These are phyloP conservation scores for Myrmecophaga tridactyla DNA, from an alignment of 2,113 vertebrate species.

Conservation along the genomic window DNA sequence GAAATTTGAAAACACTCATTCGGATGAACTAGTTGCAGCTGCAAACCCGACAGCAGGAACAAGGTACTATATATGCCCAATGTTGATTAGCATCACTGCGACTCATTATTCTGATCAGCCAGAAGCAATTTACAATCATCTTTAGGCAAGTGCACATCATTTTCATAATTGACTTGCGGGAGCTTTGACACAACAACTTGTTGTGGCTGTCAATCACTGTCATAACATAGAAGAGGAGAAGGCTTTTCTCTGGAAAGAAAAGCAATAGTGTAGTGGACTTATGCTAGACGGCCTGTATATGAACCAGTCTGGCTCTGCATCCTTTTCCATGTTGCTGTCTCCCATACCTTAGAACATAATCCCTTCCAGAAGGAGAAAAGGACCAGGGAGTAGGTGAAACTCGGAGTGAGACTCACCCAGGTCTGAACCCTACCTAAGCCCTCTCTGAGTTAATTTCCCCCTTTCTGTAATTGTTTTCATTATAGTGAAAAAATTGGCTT, in stretches of 20 bases:
- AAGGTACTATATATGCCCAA: slow-evolving; percentile 65
- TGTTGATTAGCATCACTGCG: slow-evolving; percentile 72
- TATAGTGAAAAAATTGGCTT: background rate
- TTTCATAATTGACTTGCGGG: slow-evolving; percentile 73
- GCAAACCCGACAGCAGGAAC: slow-evolving; percentile 55
- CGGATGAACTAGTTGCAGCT: slow-evolving; percentile 75
- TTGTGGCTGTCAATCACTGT: slow-evolving; percentile 73
- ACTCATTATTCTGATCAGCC: slow-evolving; percentile 83
- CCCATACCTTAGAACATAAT: background rate
- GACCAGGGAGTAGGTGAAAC: background rate
- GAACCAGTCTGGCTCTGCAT: background rate
- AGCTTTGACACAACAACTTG: slow-evolving; percentile 77
- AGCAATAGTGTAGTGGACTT: background rate
- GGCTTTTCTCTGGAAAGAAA: background rate
- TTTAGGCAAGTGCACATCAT: slow-evolving; percentile 80
- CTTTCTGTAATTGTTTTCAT: background rate
- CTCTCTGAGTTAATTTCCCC: background rate
- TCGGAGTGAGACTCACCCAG: background rate
- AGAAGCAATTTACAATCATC: slow-evolving; percentile 84
- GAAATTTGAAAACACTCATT: slow-evolving; percentile 60
- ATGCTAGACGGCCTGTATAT: no score
- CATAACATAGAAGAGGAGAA: background rate
- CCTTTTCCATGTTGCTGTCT: background rate
- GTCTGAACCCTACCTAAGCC: background rate
- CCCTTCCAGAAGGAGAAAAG: background rate